phyloP scores from a whole-genome alignment of 2,888 invertebrate species.

The Brachyptera putata region DNA sequence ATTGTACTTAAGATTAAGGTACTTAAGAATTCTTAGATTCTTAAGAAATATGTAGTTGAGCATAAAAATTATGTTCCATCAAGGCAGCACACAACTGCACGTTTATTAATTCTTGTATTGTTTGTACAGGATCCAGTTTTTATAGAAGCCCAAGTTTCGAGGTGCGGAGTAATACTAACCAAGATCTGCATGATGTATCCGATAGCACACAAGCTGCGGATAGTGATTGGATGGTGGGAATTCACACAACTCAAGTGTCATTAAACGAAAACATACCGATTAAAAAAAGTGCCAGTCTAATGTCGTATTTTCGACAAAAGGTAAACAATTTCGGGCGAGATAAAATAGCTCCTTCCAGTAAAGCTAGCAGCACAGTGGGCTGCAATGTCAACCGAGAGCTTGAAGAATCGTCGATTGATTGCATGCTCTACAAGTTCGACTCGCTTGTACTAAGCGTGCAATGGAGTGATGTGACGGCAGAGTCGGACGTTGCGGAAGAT shows the following conservation, averaged over 20 bases:
- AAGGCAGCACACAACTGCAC: background rate
- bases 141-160: slow-evolving; percentile 3
- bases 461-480: slow-evolving; percentile 9
- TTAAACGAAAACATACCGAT: background rate
- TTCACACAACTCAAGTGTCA: no score
- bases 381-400: background rate
- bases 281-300: background rate
- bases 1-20: no score
- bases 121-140: no score
- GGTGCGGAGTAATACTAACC: background rate
- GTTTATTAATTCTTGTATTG: background rate
- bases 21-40: no score
- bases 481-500: background rate
- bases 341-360: background rate
- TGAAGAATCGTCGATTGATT: background rate
- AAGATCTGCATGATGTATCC: background rate
- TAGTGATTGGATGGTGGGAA: background rate
- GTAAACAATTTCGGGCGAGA: background rate
- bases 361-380: no score
- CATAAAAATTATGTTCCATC: no score
- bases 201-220: no score
- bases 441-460: slow-evolving; percentile 19
- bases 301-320: background rate
- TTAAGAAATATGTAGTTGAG: no score
- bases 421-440: slow-evolving; percentile 18